phyloP scores from a whole-genome alignment of 2,797 vertebrate species.

The Hylomyscus alleni region DNA sequence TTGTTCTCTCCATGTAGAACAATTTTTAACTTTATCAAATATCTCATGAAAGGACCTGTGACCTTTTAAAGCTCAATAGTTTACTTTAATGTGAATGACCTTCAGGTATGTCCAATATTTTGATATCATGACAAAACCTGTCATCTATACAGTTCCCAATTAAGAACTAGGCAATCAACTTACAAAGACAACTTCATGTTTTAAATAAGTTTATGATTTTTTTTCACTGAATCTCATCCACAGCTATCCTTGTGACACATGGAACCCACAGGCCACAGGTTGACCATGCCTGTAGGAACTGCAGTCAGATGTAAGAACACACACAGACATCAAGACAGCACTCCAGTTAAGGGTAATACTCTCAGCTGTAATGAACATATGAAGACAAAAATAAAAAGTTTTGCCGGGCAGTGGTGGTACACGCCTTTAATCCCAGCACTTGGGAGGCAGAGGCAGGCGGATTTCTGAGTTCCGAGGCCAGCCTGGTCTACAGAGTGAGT shows the following conservation, averaged over 20 bases:
- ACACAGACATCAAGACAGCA: background rate
- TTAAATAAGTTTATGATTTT: background rate
- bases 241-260: background rate
- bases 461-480: no score
- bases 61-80: slow-evolving; percentile 41
- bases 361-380: slow-evolving; percentile 24
- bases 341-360: slow-evolving; percentile 7
- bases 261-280: background rate
- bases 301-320: slow-evolving; percentile 43
- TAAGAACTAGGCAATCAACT: background rate
- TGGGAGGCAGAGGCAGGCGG: no score
- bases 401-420: no score
- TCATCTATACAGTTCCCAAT: background rate
- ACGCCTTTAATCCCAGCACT: no score
- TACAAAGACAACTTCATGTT: background rate
- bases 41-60: slow-evolving; percentile 9
- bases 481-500: no score
- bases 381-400: background rate
- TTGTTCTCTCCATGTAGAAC: background rate
- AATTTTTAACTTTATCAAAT: slow-evolving; percentile 47
- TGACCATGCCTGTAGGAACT: background rate
- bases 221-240: background rate
- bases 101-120: background rate
- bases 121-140: background rate
- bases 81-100: slow-evolving; percentile 32